Evolutionary conservation across 2,797 vertebrate genomes (phyloP).

Genomic region (Buphagus erythrorhynchus): DNA sequence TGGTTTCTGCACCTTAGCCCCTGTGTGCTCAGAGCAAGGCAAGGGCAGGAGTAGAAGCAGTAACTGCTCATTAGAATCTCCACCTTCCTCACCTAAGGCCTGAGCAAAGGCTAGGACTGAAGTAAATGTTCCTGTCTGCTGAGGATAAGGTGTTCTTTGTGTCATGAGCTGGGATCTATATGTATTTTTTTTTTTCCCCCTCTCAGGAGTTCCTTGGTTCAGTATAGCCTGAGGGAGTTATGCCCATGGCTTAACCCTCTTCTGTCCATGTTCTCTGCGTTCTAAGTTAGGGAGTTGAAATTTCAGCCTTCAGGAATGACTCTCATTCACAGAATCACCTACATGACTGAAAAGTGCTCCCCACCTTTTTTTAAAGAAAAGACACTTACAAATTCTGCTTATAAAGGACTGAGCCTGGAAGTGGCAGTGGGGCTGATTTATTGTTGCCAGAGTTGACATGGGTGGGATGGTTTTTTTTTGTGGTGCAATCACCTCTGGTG

Average conservation of each 20-base stretch:
- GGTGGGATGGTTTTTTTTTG: not conserved
- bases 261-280: not conserved
- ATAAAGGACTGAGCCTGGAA: not conserved
- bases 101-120: not conserved
- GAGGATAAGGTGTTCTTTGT: not conserved
- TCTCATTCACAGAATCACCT: not conserved
- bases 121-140: not conserved
- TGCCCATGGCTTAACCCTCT: not conserved
- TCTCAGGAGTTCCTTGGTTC: not conserved
- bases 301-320: not conserved
- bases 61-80: not conserved
- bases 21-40: not conserved
- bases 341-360: not conserved
- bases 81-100: not conserved
- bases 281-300: not conserved
- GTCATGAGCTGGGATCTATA: not conserved
- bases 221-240: not conserved
- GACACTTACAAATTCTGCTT: not conserved
- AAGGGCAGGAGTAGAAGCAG: not conserved
- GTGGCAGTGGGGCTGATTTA: not conserved
- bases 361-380: not conserved
- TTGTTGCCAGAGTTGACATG: not conserved
- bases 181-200: rapidly evolving
- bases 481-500: not conserved
- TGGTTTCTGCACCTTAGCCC: rapidly evolving